Conservation (phyloP, 2,113 vertebrate genomes). For the Bettongia penicillata region DNA sequence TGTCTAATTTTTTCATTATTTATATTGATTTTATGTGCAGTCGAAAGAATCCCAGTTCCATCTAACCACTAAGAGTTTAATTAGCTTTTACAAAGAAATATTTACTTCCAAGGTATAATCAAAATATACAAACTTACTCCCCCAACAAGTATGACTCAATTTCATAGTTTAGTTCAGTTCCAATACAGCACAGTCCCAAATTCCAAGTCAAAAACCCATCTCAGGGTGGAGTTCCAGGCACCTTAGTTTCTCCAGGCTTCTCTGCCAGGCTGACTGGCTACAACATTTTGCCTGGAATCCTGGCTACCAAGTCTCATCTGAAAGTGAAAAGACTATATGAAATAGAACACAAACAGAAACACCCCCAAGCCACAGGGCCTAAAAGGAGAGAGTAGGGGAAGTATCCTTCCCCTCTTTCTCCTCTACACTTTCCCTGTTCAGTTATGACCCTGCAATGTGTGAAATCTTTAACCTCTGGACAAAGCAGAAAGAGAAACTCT, state of each 20-base stretch:
- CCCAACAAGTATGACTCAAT: too few relatives aligned
- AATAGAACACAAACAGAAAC: background rate
- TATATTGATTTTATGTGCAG: background rate
- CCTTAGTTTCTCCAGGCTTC: background rate
- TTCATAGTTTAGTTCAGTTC: background rate
- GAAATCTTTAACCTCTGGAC: background rate
- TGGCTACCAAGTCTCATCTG: background rate
- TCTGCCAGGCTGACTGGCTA: background rate
- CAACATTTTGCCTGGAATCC: background rate
- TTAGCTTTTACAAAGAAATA: background rate
- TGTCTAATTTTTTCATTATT: background rate
- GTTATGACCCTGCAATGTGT: background rate
- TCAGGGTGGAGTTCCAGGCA: too few relatives aligned
- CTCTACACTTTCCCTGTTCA: background rate
- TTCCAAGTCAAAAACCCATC: background rate
- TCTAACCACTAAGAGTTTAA: background rate
- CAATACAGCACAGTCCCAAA: background rate
- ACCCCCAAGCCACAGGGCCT: background rate
- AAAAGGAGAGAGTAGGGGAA: too few relatives aligned
- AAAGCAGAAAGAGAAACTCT: background rate
- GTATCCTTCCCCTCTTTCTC: too few relatives aligned
- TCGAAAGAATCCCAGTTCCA: background rate
- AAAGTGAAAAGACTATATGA: background rate
- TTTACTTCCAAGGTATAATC: background rate
- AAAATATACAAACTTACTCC: background rate